A percentile compares a stretch with the other conserved stretches of the same genome.
phyloP scores from a whole-genome alignment of 2,113 vertebrate species.

The Athene cunicularia region DNA sequence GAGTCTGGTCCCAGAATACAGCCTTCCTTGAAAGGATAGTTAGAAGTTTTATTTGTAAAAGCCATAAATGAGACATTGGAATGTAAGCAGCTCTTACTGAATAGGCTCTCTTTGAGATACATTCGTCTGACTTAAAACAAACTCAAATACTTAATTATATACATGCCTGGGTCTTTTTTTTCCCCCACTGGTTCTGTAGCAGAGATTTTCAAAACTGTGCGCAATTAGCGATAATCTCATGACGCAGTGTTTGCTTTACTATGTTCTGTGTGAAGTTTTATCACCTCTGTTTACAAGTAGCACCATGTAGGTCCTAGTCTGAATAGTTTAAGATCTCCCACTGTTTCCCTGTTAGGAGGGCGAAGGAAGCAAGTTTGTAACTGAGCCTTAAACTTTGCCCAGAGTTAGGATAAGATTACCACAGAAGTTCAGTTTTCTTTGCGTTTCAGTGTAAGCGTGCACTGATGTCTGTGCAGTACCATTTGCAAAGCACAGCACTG shows the following conservation, averaged over 20 bases:
- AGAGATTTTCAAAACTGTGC: not conserved
- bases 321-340: not conserved
- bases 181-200: not conserved
- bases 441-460: not conserved
- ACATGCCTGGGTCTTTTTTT: not conserved
- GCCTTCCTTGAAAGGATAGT: not conserved
- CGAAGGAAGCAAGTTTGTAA: not conserved
- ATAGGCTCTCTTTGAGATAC: not conserved
- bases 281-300: not conserved
- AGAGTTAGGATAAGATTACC: not conserved
- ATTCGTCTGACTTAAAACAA: not conserved
- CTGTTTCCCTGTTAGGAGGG: not conserved
- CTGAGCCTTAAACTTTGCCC: slow-evolving; percentile 20
- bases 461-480: not conserved
- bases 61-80: slow-evolving; percentile 51
- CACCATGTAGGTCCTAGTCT: not conserved
- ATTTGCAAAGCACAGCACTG: not conserved
- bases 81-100: slow-evolving; percentile 49
- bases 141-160: not conserved
- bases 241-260: too few species aligned
- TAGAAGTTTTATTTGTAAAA: slow-evolving; percentile 20
- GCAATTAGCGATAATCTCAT: not conserved
- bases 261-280: not conserved
- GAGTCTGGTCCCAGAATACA: not conserved
- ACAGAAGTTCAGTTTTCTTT: not conserved